Conservation (phyloP, 2,888 invertebrate species). For the Conchocele bisecta region DNA sequence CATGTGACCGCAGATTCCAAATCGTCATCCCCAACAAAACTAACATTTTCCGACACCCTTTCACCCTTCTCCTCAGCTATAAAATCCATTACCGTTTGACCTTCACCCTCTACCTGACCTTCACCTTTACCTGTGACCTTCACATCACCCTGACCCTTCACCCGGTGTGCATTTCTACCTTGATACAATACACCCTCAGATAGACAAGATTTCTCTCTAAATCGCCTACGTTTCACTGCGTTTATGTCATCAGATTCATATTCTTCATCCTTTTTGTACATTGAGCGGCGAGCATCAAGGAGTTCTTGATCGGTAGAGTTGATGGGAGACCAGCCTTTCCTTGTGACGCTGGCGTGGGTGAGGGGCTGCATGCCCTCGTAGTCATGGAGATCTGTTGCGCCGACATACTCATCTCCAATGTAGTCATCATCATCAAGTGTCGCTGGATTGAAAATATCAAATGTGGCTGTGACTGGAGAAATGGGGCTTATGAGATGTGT, state of each 20-base stretch:
- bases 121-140: conserved; percentile 29
- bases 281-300: conserved; percentile 18
- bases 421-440: neutral
- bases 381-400: too few relatives aligned
- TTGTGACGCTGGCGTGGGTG: conserved; percentile 9
- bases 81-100: conserved; percentile 16
- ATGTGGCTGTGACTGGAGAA: too few relatives aligned
- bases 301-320: conserved; percentile 39
- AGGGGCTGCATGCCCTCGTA: conserved; percentile 13
- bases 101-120: conserved; percentile 44
- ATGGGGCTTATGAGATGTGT: too few relatives aligned
- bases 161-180: conserved; percentile 57
- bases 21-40: conserved; percentile 5
- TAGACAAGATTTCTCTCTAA: conserved; percentile 42
- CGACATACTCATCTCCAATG: neutral
- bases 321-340: conserved; percentile 31
- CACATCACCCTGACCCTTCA: conserved; percentile 41
- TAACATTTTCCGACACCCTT: conserved; percentile 2
- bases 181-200: conserved; percentile 47
- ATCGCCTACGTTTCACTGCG: conserved; percentile 52
- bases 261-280: conserved; percentile 44
- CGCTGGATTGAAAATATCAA: too few relatives aligned
- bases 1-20: too few relatives aligned
- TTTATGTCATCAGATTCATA: conserved; percentile 40
- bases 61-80: conserved; percentile 6